Evolutionary conservation across 2,113 vertebrate species (phyloP), one percentile per base, ranked within the genome.

Genomic region (Rhombomys opimus): DNA sequence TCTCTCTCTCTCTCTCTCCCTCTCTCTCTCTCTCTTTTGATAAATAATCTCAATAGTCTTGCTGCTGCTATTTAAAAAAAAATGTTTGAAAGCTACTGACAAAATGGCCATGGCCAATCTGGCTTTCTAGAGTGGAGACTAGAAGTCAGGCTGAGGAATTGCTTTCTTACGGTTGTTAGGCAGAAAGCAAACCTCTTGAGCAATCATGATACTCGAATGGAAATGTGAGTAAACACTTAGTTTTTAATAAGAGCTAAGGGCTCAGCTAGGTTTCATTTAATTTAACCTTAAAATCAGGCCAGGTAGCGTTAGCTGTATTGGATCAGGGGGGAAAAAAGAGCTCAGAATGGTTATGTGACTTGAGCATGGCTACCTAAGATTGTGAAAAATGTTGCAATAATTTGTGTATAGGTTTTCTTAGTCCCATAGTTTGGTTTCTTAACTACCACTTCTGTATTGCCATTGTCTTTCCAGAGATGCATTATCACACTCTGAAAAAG

Each of bases 81-180:
- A 94, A 86, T 63, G 20, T 92, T 86, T 78, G 57, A 93, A 96
- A 93, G 84, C 17, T 35, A 59, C n/a, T 32, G 11, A 90, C n/a
- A 93, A 46, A 91, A 41, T 78, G 82, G 82, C 67, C 22, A 85
- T 32, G 20, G 5, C 8, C 50, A 76, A 57, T 38, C 17, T 54
- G 65, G 20, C 88, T 93, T 95, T 97, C 57, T 41, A 87, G 84
- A 80, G 27, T 18, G 61, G 35, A 18, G 12, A 13, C 87, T 73
- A 87, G 46, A 90, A 67, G 52, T 84, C 50, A 93, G 25, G 8
- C 35, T 41, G 52, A 85, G 46, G 22, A 84, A 77, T 78, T 46
- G n/a, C 4, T 92, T 32, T 85, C 63, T 22, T 87, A 13, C 68
- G 94, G 68, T 78, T 18, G 85, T 8, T 70, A 65, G 17, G 3